Percentiles rank a stretch among this genome's conserved stretches.
Conservation (phyloP, 2,888 invertebrate genomes). For the Listrodromus nycthemerus region DNA sequence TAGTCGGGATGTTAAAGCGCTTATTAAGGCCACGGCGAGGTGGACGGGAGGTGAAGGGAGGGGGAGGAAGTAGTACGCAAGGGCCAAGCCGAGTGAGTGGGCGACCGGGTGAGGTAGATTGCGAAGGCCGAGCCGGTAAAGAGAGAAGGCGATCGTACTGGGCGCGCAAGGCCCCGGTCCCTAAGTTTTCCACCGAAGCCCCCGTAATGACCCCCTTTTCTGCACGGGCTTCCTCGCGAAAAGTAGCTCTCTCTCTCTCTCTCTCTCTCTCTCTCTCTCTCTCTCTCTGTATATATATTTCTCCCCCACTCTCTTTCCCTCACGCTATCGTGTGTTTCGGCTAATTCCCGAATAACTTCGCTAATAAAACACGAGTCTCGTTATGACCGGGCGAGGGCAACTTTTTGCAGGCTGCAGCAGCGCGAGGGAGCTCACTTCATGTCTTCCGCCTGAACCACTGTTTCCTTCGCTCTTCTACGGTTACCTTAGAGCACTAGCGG, state of each 20-base stretch:
- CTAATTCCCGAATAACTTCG: conserved; percentile 76
- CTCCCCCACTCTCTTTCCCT: conserved; percentile 39
- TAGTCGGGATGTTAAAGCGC: conserved; percentile 80
- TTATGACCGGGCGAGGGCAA: conserved; percentile 60
- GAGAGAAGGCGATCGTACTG: conserved; percentile 56
- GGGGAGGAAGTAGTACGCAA: conserved; percentile 26
- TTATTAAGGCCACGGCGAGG: conserved; percentile 74
- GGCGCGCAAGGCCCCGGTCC: conserved; percentile 67
- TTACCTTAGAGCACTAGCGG: conserved; percentile 33
- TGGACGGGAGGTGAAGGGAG: conserved; percentile 20
- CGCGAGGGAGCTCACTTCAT: conserved; percentile 31
- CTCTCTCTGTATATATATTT: conserved; percentile 35
- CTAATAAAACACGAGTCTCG: conserved; percentile 77
- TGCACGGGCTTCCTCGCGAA: conserved; percentile 57
- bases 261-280: too few relatives aligned
- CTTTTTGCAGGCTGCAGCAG: conserved; percentile 63
- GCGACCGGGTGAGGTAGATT: conserved; percentile 33
- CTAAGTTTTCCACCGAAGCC: conserved; percentile 72
- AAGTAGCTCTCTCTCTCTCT: conserved; percentile 59
- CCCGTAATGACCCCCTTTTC: conserved; percentile 73
- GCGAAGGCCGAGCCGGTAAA: conserved; percentile 15
- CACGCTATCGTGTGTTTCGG: conserved; percentile 68
- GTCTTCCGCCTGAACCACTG: conserved; percentile 13
- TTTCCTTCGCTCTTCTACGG: conserved; percentile 47
- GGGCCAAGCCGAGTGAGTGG: conserved; percentile 33